Conservation (phyloP, 1,140 invertebrate species). For the Andrena cerasifolii region DNA sequence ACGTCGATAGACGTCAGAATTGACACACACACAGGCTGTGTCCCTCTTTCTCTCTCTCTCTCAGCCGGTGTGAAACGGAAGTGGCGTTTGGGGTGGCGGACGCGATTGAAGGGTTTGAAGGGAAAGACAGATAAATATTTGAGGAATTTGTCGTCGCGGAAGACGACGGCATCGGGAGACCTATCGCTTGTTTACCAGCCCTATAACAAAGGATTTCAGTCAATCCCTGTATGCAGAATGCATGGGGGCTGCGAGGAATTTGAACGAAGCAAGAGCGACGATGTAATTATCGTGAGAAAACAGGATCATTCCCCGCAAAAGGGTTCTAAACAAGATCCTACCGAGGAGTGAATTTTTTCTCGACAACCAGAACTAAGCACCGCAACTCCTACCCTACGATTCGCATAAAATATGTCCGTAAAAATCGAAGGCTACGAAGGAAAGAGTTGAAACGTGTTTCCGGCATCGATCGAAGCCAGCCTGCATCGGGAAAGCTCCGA, state of each 20-base stretch:
- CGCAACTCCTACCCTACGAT: no score
- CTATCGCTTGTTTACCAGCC: constrained; percentile 75
- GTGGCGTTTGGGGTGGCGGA: constrained; percentile 63
- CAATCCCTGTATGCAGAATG: constrained; percentile 54
- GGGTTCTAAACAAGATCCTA: background rate
- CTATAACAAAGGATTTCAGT: constrained; percentile 75
- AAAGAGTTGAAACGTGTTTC: no score
- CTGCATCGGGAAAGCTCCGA: no score
- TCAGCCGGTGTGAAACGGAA: constrained; percentile 76
- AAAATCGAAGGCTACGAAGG: no score
- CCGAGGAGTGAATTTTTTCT: no score
- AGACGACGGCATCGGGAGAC: constrained; percentile 60
- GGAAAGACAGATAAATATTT: constrained; percentile 80
- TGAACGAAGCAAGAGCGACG: background rate
- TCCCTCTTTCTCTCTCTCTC: background rate
- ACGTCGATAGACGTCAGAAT: constrained; percentile 80
- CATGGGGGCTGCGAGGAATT: background rate
- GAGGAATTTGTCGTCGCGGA: constrained; percentile 79
- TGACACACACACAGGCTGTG: no score
- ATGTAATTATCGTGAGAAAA: constrained; percentile 37
- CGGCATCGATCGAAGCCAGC: no score
- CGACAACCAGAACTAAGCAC: no score
- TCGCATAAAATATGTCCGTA: no score
- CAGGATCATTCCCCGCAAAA: background rate
- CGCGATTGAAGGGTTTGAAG: constrained; percentile 63